Base-by-base conservation (phyloP, 1,140 invertebrate genomes). In the Eriosoma lanigerum region DNA sequence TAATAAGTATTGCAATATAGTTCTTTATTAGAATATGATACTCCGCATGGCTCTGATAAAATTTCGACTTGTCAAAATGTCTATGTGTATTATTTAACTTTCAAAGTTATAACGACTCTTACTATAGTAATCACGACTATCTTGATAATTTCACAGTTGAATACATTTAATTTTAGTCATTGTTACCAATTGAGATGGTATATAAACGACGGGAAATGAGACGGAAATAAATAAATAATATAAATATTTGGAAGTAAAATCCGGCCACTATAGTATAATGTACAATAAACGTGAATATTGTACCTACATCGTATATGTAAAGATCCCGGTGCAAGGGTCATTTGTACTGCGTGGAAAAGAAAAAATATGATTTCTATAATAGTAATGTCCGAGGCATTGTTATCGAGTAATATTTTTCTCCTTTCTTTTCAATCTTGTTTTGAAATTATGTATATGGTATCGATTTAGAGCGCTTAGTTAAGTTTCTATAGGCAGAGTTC, bases 391-490 rank as follows among this genome's bases (percentile, higher is more conserved):
- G 64, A 46, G 64, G n/a, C 64, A 44, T 46, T 68, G 64, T 68
- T 68, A 68, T 46, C 38, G 38, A 64, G 19, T 26, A 26, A n/a
- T 62, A 44, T 44, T 46, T 46, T 68, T 9, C 64, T n/a, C 38
- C 38, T 68, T 46, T 46, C 38, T 15, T 64, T n/a, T 17, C 10
- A 12, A 3, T 68, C n/a, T 68, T 46, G 64, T 68, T 38, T n/a
- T n/a, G n/a, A n/a, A n/a, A 68, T 38, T 24, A 24, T 10, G n/a
- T 38, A 32, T 24, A 24, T 8, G 9, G 9, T 46, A 68, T 68
- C 64, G 64, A 68, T 68, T 68, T 46, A 46, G 64, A 68, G 64
- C 64, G 21, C 64, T 1, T n/a, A 66, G 60, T 44, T 66, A 66
- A 66, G 62, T 21, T 24, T 32, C 64, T n/a, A n/a, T 4, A 24